Percentiles rank a stretch among this genome's conserved stretches.
Evolutionary conservation across 2,113 vertebrate species (phyloP).

Genomic region (Camelus bactrianus): DNA sequence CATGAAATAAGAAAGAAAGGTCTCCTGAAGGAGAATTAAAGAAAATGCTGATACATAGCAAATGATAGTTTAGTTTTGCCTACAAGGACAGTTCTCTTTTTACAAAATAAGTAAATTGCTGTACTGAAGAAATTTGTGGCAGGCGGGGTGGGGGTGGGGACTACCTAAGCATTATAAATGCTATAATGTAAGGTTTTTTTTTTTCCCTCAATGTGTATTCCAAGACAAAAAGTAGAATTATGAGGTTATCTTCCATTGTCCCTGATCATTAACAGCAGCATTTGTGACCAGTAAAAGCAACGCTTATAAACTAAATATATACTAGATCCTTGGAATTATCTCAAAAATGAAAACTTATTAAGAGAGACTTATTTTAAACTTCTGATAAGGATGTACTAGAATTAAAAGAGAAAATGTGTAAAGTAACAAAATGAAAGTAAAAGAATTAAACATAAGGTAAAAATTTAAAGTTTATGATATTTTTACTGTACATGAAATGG

Average conservation of each 20-base stretch:
- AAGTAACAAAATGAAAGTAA: neutral
- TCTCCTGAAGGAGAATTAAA: constrained; percentile 70
- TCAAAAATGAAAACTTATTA: neutral
- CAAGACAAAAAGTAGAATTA: neutral
- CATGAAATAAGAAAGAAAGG: constrained; percentile 68
- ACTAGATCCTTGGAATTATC: neutral
- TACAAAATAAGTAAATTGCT: constrained; percentile 32
- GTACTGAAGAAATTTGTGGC: neutral
- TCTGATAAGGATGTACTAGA: neutral
- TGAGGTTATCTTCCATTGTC: neutral
- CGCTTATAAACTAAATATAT: neutral
- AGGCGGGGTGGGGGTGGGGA: neutral
- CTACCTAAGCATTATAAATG: neutral
- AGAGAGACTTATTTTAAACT: neutral
- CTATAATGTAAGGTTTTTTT: neutral
- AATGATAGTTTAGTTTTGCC: constrained; percentile 53
- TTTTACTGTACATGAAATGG: neutral
- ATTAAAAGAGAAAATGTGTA: neutral
- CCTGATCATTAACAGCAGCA: neutral
- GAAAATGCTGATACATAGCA: constrained; percentile 58
- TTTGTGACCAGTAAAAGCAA: neutral
- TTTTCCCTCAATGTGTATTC: neutral
- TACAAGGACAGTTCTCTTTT: constrained; percentile 34
- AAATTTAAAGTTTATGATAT: neutral
- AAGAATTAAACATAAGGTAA: neutral